Percentiles rank a stretch among this genome's conserved stretches.
phyloP scores from a whole-genome alignment of 1,140 invertebrate genomes.

The Saxidomus purpurata region DNA sequence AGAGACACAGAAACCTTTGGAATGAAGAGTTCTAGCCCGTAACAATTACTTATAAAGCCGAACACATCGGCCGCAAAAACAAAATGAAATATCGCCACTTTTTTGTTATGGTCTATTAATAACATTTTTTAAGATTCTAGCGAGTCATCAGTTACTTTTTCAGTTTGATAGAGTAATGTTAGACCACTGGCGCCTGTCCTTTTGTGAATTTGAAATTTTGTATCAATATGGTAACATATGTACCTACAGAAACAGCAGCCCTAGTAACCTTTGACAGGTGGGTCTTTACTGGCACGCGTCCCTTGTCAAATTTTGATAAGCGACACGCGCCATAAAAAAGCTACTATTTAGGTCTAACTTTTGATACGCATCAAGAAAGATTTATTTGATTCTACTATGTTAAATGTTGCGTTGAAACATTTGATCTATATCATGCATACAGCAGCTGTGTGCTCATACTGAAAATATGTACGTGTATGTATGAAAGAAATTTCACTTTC shows the following conservation, averaged over 20 bases:
- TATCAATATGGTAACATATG: background rate
- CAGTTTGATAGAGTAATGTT: too few relatives aligned
- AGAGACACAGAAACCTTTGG: too few relatives aligned
- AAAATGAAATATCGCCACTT: too few relatives aligned
- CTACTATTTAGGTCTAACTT: background rate
- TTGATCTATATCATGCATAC: background rate
- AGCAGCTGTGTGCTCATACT: background rate
- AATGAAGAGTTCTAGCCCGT: too few relatives aligned
- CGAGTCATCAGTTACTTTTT: too few relatives aligned
- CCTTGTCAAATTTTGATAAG: background rate
- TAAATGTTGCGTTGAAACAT: conserved; percentile 32
- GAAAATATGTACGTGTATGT: background rate
- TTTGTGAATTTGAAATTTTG: background rate
- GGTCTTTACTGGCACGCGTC: background rate
- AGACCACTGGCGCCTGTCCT: too few relatives aligned
- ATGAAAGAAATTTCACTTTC: too few relatives aligned
- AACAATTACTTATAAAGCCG: too few relatives aligned
- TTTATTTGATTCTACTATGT: background rate
- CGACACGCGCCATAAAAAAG: background rate
- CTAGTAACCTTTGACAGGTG: conserved; percentile 9
- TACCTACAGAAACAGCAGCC: background rate
- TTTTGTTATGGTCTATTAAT: too few relatives aligned
- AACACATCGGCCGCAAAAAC: too few relatives aligned
- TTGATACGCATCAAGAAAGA: background rate
- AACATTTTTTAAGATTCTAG: too few relatives aligned